phyloP scores from a whole-genome alignment of 2,113 vertebrate genomes.

The Pteruthius melanotis region DNA sequence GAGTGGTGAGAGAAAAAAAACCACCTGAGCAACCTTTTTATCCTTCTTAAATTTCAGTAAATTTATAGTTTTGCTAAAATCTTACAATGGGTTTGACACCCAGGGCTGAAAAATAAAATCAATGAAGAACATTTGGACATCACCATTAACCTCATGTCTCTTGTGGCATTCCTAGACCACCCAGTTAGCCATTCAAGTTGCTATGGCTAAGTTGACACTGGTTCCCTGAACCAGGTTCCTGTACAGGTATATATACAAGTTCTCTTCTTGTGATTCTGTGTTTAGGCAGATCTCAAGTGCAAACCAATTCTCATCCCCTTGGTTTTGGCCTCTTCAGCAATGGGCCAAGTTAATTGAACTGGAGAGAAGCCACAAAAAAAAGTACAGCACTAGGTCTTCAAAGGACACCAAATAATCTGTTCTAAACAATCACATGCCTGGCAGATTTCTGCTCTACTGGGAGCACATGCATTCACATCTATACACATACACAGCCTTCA shows the following conservation, averaged over 20 bases:
- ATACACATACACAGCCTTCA: neutral
- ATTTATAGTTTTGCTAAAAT: neutral
- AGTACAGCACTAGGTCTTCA: neutral
- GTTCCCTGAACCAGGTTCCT: neutral
- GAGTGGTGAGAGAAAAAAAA: neutral
- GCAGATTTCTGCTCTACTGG: neutral
- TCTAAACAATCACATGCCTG: neutral
- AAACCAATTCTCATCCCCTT: neutral
- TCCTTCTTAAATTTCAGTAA: neutral
- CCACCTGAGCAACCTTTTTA: neutral
- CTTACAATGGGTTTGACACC: neutral
- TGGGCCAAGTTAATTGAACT: neutral
- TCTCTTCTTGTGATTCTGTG: neutral
- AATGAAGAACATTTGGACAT: neutral
- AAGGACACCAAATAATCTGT: neutral
- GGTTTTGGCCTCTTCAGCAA: neutral
- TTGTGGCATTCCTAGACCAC: neutral
- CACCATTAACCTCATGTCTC: neutral
- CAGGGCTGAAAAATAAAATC: neutral
- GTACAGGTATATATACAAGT: rapidly evolving
- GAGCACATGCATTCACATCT: neutral
- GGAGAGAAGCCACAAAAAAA: neutral
- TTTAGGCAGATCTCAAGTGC: neutral
- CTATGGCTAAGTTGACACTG: neutral
- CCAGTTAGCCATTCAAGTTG: neutral